Conservation (phyloP, 2,113 vertebrate genomes). For the Toxotes chatareus region DNA sequence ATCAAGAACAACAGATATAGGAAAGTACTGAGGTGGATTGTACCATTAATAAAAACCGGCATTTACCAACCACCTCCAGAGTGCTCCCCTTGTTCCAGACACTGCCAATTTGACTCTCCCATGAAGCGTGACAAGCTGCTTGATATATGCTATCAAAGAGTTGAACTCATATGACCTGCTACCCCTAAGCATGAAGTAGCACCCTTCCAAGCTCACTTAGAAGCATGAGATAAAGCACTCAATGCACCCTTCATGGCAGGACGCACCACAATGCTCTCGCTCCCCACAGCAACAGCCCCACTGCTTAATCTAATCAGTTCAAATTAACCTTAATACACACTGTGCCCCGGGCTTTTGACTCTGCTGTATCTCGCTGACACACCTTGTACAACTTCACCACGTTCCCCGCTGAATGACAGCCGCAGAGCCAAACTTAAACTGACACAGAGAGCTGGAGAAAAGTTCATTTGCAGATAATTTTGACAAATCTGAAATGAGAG, state of each 20-base stretch:
- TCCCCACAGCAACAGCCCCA: slow-evolving; percentile 70
- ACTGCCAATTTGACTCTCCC: slow-evolving; percentile 62
- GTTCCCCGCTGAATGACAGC: slow-evolving; percentile 65
- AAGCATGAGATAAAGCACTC: slow-evolving; percentile 52
- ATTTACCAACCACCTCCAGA: slow-evolving; percentile 18
- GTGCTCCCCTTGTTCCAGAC: slow-evolving; percentile 42
- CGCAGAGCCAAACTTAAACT: slow-evolving; percentile 53
- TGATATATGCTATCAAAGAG: slow-evolving; percentile 56
- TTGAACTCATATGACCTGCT: slow-evolving; percentile 51
- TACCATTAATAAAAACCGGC: slow-evolving; percentile 42
- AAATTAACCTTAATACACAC: slow-evolving; percentile 82
- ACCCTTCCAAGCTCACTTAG: slow-evolving; percentile 43
- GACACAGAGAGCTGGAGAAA: slow-evolving; percentile 61
- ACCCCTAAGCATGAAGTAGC: slow-evolving; percentile 57
- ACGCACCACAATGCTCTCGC: slow-evolving; percentile 40
- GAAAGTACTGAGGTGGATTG: slow-evolving; percentile 35
- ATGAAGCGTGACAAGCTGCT: slow-evolving; percentile 61
- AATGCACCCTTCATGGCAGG: slow-evolving; percentile 56
- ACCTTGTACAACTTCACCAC: slow-evolving; percentile 73
- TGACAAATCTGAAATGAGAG: slow-evolving; percentile 12
- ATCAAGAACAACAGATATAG: slow-evolving; percentile 5
- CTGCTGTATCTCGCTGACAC: slow-evolving; percentile 72
- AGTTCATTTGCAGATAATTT: slow-evolving; percentile 63
- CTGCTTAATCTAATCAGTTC: slow-evolving; percentile 82
- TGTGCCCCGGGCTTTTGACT: slow-evolving; percentile 71